These are phyloP conservation scores for Albula goreensis DNA, from an alignment of 2,113 vertebrate species.

Conservation along the genomic window DNA sequence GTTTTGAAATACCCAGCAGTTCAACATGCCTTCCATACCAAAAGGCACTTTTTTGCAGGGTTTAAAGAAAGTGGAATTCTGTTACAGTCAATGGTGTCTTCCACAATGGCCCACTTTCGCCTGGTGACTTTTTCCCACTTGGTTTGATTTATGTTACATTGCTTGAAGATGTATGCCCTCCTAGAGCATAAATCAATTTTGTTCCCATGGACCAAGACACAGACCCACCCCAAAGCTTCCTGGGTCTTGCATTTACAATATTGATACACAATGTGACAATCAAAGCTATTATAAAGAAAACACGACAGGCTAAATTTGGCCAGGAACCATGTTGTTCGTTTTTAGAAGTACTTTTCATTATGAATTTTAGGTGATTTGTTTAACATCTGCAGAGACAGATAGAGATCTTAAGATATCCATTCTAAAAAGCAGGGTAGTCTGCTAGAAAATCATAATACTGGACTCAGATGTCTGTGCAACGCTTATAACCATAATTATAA, in stretches of 20 bases:
- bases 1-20: neutral
- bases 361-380: neutral
- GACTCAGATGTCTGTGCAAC: neutral
- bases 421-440: neutral
- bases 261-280: neutral
- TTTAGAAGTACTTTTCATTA: neutral
- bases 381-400: constrained; percentile 26
- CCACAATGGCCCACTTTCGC: neutral
- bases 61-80: neutral
- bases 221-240: neutral
- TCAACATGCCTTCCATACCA: neutral
- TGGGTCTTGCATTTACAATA: neutral
- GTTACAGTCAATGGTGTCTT: neutral
- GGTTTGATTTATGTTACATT: neutral
- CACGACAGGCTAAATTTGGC: neutral
- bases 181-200: neutral
- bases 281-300: neutral
- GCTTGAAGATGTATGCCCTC: neutral
- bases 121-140: neutral
- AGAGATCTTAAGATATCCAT: neutral
- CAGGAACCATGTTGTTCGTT: neutral
- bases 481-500: neutral
- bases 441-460: neutral
- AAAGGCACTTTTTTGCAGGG: neutral
- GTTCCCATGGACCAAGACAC: neutral